Evolutionary conservation across 2,888 invertebrate genomes (phyloP), one percentile per base, ranked within the genome.

Genomic region (Cepaea hortensis): DNA sequence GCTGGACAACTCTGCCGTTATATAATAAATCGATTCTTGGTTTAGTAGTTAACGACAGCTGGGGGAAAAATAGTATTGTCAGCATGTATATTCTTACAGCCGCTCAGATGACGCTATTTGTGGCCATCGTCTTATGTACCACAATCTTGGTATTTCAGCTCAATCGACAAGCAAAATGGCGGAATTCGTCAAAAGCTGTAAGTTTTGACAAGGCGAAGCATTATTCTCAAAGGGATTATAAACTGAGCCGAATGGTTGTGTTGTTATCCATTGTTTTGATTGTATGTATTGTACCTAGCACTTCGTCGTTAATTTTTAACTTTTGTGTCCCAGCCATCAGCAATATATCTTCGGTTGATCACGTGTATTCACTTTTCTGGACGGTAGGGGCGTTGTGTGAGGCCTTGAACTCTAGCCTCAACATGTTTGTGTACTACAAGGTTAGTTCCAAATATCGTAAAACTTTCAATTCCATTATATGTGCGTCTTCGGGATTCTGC

Each of bases 111-210:
- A 20, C 20, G 3, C 50, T 50, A 50, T 76, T 76, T 20, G 6
- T 50, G 18, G 76, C 76, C 5, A 50, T 48, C 4, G 20, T 76
- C 5, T 6, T 18, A 1, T 6, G 50, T 15, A 76, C 76, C 13
- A 15, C 20, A 11, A 50, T 76, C 6, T 76, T 76, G 76, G 76
- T 76, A 3, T 48, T 5, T 18, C 76, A 76, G 48, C 76, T 76
- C 50, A 76, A 76, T 7, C 76, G 50, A 18, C 48, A 50, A 15
- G 20, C 76, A 76, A 50, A 76, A 76, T 76, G 76, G 76, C 48
- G 48, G 20, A 50, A 50, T 6, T 50, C 48, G 3, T 23, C 50
- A 50, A 23, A 35, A 15, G 35, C 73, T 35, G 0, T 18, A 20
- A 15, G 6, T 18, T 50, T 20, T n/a, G 48, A 20, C 18, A 50